Evolutionary conservation across 2,797 vertebrate genomes (phyloP), one percentile per base, ranked within the genome.

Genomic region (Poeciliopsis paucimaculata): DNA sequence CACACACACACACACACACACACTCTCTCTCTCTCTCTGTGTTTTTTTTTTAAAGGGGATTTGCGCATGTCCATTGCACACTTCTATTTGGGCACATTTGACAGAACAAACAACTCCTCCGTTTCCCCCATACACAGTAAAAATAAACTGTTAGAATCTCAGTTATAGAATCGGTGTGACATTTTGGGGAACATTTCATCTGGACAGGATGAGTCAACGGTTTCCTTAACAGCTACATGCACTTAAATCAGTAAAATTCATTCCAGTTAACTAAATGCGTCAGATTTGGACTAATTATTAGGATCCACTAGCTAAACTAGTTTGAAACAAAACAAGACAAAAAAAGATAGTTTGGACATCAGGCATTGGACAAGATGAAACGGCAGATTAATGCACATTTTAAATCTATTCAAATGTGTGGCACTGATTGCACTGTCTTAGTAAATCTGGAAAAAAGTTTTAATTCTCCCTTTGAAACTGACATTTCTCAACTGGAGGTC

Each of bases 101-200:
- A 43, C 18, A 28, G 12, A 16, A 45, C 49, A 82, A 88, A 84
- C 76, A 57, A 78, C 80, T 83, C 82, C 46, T 16, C 51, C 68
- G 84, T 80, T 73, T n/a, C 0, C 11, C 26, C 8, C 41, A 49
- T 23, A 16, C 15, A 28, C 31, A 28, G n/a, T 47, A 49, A 47
- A 45, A 47, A 31, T 2, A 3, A 16, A 15, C 57, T 16, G 57
- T 60, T 31, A 31, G n/a, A 28, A 28, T 31, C 12, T 60, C 13
- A 31, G 10, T n/a, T 1, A 26, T 12, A 11, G 26, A 55, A 55
- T 55, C 12, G 26, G 26, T 57, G 53, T 13, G n/a, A 55, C 26
- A 26, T 28, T 31, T 60, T 41, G n/a, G 9, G 28, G 31, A 16
- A 31, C 57, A 31, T 60, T 31, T 60, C 57, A 60, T 31, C 31